Conservation (phyloP, 1,140 invertebrate genomes). For the Zaprionus kolodkinae region DNA sequence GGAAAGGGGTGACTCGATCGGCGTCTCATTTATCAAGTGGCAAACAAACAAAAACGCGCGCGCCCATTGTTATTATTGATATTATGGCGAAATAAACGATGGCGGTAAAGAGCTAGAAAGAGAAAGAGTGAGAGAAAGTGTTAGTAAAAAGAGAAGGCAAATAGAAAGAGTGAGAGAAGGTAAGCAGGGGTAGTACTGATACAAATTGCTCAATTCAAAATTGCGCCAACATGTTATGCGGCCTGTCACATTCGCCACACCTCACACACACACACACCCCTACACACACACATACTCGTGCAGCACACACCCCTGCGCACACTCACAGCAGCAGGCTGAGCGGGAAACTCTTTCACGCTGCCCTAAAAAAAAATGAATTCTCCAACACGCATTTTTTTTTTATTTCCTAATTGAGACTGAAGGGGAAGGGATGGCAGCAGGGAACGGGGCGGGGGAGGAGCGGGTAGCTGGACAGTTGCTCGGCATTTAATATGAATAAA, state of each 20-base stretch:
- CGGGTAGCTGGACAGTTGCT: slow-evolving; percentile 22
- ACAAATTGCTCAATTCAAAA: slow-evolving; percentile 78
- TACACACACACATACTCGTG: neutral
- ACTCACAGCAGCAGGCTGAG: no score
- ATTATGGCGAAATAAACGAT: slow-evolving; percentile 68
- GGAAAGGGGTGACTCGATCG: neutral
- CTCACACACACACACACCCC: slow-evolving; percentile 5
- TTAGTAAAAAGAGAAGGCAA: neutral
- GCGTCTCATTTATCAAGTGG: slow-evolving; percentile 74
- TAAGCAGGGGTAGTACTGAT: slow-evolving; percentile 14
- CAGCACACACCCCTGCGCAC: neutral
- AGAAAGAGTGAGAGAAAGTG: neutral
- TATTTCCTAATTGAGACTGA: slow-evolving; percentile 9
- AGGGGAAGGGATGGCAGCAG: neutral
- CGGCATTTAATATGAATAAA: slow-evolving; percentile 60
- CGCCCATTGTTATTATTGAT: slow-evolving; percentile 73
- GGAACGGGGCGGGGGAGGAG: neutral
- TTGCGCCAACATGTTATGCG: slow-evolving; percentile 41
- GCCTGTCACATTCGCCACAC: slow-evolving; percentile 55
- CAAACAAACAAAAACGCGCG: slow-evolving; percentile 59
- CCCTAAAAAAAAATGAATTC: slow-evolving; percentile 26
- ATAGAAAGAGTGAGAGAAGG: neutral
- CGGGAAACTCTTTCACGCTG: slow-evolving; percentile 20
- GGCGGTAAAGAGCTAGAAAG: neutral
- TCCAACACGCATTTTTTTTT: neutral